phyloP scores from a whole-genome alignment of 2,113 vertebrate species.

The Chlamydotis undulata region DNA sequence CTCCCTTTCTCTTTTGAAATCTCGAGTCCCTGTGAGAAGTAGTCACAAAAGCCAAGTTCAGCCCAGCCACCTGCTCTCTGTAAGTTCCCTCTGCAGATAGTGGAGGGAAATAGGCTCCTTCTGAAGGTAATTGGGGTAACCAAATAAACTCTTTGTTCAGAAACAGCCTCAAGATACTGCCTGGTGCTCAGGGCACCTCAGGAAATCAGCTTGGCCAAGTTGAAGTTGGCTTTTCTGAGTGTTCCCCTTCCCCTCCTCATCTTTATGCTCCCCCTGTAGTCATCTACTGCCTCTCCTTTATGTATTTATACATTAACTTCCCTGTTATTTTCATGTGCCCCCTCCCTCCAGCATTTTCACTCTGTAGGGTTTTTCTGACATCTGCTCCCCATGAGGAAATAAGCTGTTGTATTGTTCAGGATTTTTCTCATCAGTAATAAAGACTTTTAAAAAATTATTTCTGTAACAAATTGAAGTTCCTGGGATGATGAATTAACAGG shows the following conservation, averaged over 20 bases:
- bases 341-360: not conserved
- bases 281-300: not conserved
- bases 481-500: not conserved
- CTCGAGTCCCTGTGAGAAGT: not conserved
- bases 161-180: not conserved
- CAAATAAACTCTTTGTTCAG: not conserved
- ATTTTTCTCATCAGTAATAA: not conserved
- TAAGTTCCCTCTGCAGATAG: not conserved
- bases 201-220: not conserved
- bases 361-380: not conserved
- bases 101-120: not conserved
- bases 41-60: not conserved
- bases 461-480: not conserved
- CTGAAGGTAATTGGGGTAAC: not conserved
- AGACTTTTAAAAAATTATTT: not conserved
- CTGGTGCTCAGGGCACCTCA: rapidly evolving
- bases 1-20: not conserved
- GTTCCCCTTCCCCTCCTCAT: not conserved
- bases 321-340: not conserved
- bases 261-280: rapidly evolving
- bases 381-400: not conserved
- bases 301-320: not conserved
- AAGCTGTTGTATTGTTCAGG: not conserved
- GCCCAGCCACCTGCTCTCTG: not conserved
- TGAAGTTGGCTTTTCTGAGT: too few relatives aligned